Percentiles rank a stretch among this genome's conserved stretches.
These are phyloP conservation scores for Eupithecia subumbrata DNA, from an alignment of 2,888 invertebrate species.

Conservation along the genomic window DNA sequence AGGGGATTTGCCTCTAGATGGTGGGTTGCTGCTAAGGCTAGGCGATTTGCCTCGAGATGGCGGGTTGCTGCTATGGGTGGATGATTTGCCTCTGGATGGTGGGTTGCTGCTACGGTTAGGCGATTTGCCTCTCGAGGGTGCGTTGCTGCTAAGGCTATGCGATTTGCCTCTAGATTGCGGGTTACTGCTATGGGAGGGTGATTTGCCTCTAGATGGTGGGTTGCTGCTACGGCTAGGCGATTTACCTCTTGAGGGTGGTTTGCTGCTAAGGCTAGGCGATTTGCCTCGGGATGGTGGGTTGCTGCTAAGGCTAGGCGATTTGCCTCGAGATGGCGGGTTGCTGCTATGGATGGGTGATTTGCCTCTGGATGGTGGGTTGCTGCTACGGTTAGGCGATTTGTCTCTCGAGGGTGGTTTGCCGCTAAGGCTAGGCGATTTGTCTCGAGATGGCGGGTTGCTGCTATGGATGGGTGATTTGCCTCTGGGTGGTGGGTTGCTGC, in stretches of 20 bases:
- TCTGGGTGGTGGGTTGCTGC: background rate
- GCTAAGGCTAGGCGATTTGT: background rate
- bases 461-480: background rate
- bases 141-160: background rate
- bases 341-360: background rate
- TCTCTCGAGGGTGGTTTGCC: background rate
- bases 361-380: background rate
- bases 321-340: conserved; percentile 4
- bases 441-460: background rate
- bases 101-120: background rate
- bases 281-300: background rate
- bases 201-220: background rate
- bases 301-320: background rate
- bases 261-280: background rate
- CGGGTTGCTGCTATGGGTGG: background rate
- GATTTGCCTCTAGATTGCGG: background rate
- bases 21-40: background rate
- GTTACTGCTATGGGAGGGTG: background rate
- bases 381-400: conserved; percentile 16
- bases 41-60: background rate
- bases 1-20: background rate
- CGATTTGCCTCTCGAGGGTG: background rate
- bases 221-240: conserved; percentile 8
- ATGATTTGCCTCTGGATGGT: conserved; percentile 7
- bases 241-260: background rate